Percentiles rank a stretch among this genome's conserved stretches.
Evolutionary conservation across 1,140 invertebrate genomes (phyloP).

Genomic region (Aphelinus atriplicis): DNA sequence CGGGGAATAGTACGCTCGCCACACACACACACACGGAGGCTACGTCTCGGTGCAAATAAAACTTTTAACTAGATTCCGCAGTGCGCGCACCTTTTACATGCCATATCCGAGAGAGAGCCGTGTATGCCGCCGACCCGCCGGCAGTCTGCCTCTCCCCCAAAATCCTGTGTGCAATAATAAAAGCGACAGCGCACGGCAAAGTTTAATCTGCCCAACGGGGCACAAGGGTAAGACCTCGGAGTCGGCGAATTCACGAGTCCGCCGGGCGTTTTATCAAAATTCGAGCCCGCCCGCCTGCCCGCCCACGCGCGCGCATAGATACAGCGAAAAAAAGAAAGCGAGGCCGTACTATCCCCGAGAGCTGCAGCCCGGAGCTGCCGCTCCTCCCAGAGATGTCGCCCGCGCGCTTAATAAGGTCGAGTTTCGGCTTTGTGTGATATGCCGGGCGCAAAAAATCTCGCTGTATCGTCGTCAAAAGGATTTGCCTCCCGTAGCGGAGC

Average conservation of each 20-base stretch:
- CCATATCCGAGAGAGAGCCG: too few relatives aligned
- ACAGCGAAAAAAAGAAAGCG: not conserved
- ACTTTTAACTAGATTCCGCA: conserved; percentile 7
- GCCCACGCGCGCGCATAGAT: not conserved
- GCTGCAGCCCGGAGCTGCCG: too few relatives aligned
- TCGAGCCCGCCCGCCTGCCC: conserved; percentile 4
- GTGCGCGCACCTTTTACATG: too few relatives aligned
- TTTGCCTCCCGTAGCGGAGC: too few relatives aligned
- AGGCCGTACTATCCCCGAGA: too few relatives aligned
- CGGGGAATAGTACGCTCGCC: too few relatives aligned
- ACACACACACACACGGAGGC: not conserved
- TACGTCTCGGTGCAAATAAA: not conserved
- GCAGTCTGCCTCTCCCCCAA: not conserved
- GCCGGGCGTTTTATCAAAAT: conserved; percentile 35
- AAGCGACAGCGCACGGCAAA: conserved; percentile 7
- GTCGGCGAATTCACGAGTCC: conserved; percentile 21
- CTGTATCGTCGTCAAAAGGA: too few relatives aligned
- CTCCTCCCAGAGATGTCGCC: conserved; percentile 1
- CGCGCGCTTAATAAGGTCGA: not conserved
- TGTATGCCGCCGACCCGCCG: too few relatives aligned
- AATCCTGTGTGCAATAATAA: conserved; percentile 11
- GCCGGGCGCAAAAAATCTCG: too few relatives aligned
- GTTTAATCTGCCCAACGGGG: conserved; percentile 23
- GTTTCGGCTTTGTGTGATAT: not conserved
- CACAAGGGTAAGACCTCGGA: conserved; percentile 25